Percentiles rank a stretch among this genome's conserved stretches.
Conservation (phyloP, 64 coral and sea anemone species). For the Porites australiensis region DNA sequence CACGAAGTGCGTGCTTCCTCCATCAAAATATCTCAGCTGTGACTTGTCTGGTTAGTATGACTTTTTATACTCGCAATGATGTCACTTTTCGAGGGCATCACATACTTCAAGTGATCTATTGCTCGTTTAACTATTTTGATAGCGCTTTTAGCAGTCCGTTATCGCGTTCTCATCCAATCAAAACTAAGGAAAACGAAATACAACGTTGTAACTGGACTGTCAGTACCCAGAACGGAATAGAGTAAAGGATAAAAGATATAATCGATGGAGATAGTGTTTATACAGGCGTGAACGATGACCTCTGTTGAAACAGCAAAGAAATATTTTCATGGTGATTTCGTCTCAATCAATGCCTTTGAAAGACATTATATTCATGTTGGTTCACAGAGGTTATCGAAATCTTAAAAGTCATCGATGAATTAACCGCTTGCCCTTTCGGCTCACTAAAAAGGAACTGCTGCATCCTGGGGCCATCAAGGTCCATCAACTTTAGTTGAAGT, state of each 20-base stretch:
- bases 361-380: neutral
- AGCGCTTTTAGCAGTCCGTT: neutral
- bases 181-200: neutral
- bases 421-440: too few relatives aligned
- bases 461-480: too few relatives aligned
- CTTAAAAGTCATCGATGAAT: too few relatives aligned
- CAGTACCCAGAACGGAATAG: neutral
- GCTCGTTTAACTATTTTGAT: neutral
- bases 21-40: neutral
- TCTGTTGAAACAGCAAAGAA: neutral
- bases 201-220: neutral
- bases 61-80: neutral
- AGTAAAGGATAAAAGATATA: neutral
- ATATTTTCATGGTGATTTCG: neutral
- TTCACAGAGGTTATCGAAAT: neutral
- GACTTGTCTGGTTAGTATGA: slow-evolving; percentile 39
- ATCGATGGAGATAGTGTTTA: neutral
- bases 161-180: slow-evolving; percentile 45
- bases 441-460: too few relatives aligned
- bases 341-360: too few relatives aligned
- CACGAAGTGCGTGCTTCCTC: neutral
- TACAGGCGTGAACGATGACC: neutral
- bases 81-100: slow-evolving; percentile 3
- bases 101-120: slow-evolving; percentile 12
- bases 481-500: too few relatives aligned